A percentile compares a stretch with the other conserved stretches of the same genome.
phyloP scores from a whole-genome alignment of 2,888 invertebrate species.

The Carcina quercana region DNA sequence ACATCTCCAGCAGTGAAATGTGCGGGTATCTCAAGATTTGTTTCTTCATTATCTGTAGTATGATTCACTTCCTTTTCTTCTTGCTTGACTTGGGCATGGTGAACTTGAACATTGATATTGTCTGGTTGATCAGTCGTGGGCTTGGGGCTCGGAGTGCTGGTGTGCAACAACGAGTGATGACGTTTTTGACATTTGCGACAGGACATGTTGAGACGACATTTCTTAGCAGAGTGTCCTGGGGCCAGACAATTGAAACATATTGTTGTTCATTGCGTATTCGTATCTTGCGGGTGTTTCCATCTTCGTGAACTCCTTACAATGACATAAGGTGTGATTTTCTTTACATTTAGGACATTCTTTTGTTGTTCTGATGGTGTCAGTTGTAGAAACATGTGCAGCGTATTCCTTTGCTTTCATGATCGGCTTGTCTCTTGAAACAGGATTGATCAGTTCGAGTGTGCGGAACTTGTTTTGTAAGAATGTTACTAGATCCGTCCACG shows the following conservation, averaged over 20 bases:
- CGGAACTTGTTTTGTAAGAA: neutral
- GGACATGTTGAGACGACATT: slow-evolving; percentile 3
- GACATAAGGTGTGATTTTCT: neutral
- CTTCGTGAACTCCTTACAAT: neutral
- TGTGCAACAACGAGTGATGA: slow-evolving; percentile 4
- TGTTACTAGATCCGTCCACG: neutral
- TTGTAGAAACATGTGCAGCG: neutral
- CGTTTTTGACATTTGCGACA: slow-evolving; percentile 8
- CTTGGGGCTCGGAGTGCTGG: too few species aligned
- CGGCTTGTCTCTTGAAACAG: too few species aligned
- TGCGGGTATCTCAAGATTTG: neutral
- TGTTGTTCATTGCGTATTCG: slow-evolving; percentile 4
- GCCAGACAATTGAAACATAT: slow-evolving; percentile 13
- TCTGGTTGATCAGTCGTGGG: too few species aligned
- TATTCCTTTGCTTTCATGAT: neutral
- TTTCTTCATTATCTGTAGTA: too few species aligned
- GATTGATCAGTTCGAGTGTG: neutral
- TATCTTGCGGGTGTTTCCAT: slow-evolving; percentile 2
- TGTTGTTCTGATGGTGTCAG: neutral
- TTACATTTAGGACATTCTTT: neutral
- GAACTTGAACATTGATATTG: too few species aligned
- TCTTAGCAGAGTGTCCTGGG: slow-evolving; percentile 9
- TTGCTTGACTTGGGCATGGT: too few species aligned
- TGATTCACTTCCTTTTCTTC: neutral
- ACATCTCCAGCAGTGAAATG: neutral